Conservation (phyloP, 2,797 vertebrate species). For the Mus minutoides region DNA sequence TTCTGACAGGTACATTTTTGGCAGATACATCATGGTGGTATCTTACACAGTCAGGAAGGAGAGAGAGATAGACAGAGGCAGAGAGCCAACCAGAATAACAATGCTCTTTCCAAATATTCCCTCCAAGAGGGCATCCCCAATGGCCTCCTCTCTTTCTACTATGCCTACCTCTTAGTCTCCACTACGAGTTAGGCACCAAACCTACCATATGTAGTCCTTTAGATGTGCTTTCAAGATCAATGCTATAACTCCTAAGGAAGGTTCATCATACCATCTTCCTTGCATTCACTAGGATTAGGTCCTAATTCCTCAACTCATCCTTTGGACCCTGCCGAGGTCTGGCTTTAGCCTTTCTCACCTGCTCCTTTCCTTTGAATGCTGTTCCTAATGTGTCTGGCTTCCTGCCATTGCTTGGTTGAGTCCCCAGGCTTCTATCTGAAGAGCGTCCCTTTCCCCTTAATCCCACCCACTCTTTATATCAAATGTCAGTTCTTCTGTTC, state of each 20-base stretch:
- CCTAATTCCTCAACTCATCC: not conserved
- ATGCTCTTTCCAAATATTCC: not conserved
- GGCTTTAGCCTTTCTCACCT: not conserved
- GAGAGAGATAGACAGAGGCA: not conserved
- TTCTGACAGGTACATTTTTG: not conserved
- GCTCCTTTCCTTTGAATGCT: not conserved
- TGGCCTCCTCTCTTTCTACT: not conserved
- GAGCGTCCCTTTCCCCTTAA: not conserved
- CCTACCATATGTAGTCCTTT: not conserved
- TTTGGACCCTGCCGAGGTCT: not conserved
- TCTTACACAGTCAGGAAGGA: not conserved
- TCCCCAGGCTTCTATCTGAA: not conserved
- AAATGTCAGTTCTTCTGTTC: slow-evolving; percentile 12
- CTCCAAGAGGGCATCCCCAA: not conserved
- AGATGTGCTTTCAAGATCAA: not conserved
- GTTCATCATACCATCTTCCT: not conserved
- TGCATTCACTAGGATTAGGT: not conserved
- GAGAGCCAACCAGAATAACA: not conserved
- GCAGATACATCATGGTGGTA: not conserved
- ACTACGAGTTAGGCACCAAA: not conserved
- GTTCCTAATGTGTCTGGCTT: not conserved
- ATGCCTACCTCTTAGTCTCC: not conserved
- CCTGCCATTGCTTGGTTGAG: not conserved
- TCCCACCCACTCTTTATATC: not conserved
- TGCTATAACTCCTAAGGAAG: not conserved